These are phyloP conservation scores for Siniperca obscura DNA, from an alignment of 2,797 vertebrate genomes.

Conservation along the genomic window DNA sequence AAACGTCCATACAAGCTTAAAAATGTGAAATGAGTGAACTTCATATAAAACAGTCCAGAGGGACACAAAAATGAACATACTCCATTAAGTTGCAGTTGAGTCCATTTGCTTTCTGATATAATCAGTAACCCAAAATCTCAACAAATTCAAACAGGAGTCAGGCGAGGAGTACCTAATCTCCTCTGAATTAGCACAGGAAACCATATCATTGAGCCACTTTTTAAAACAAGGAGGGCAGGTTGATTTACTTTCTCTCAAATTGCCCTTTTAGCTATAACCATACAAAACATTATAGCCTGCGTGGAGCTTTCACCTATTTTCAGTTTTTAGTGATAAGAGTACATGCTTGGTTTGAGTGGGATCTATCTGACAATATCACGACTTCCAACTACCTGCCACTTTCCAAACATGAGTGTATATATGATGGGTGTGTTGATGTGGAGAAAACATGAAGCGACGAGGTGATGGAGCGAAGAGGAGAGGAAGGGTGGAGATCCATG, in stretches of 20 bases:
- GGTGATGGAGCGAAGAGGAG: constrained; percentile 46
- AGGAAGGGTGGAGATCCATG: constrained; percentile 42
- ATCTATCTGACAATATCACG: background rate
- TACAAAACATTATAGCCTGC: background rate
- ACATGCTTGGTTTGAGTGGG: background rate
- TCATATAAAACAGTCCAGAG: background rate
- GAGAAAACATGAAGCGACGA: constrained; percentile 44
- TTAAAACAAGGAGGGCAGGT: background rate
- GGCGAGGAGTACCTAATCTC: background rate
- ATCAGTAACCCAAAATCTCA: background rate
- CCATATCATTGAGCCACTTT: background rate
- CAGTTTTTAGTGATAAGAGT: background rate
- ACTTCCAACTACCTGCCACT: constrained; percentile 32
- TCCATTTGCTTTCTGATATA: background rate
- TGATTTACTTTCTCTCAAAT: background rate
- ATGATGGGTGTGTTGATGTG: constrained; percentile 49
- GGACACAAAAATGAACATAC: background rate
- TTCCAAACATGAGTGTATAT: background rate
- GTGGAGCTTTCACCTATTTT: background rate
- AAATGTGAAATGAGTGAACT: background rate
- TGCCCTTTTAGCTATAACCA: background rate
- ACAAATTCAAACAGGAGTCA: background rate
- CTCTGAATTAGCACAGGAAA: background rate
- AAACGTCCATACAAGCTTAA: background rate
- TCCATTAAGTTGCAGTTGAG: background rate